Conservation (phyloP, 2,113 vertebrate genomes). For the Antidorcas marsupialis region DNA sequence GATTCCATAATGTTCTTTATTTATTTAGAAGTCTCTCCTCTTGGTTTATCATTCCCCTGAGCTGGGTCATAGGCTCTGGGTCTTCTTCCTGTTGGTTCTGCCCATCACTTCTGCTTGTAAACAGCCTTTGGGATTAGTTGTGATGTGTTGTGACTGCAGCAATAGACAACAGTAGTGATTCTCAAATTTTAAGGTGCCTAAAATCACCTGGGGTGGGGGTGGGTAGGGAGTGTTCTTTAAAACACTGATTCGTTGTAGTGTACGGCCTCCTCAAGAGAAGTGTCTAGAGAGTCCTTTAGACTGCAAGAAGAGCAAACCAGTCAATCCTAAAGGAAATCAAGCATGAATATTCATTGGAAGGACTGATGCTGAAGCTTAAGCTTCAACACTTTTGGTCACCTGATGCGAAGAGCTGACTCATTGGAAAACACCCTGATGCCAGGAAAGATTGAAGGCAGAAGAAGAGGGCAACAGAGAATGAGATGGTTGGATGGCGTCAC, state of each 20-base stretch:
- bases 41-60: not conserved
- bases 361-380: not conserved
- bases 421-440: not conserved
- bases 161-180: not conserved
- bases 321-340: not conserved
- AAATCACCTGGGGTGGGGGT: not conserved
- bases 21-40: not conserved
- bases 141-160: not conserved
- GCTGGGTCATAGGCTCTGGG: not conserved
- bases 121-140: not conserved
- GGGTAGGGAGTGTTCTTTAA: not conserved
- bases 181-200: not conserved
- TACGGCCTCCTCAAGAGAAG: not conserved
- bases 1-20: not conserved
- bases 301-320: not conserved
- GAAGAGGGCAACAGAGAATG: not conserved
- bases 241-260: not conserved
- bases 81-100: not conserved
- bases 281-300: not conserved
- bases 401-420: not conserved
- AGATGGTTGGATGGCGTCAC: not conserved
- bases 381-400: not conserved
- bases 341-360: not conserved
- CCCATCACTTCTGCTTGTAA: not conserved
- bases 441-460: not conserved